These are phyloP conservation scores for Diabrotica undecimpunctata DNA, from an alignment of 1,140 invertebrate genomes.

Conservation along the genomic window DNA sequence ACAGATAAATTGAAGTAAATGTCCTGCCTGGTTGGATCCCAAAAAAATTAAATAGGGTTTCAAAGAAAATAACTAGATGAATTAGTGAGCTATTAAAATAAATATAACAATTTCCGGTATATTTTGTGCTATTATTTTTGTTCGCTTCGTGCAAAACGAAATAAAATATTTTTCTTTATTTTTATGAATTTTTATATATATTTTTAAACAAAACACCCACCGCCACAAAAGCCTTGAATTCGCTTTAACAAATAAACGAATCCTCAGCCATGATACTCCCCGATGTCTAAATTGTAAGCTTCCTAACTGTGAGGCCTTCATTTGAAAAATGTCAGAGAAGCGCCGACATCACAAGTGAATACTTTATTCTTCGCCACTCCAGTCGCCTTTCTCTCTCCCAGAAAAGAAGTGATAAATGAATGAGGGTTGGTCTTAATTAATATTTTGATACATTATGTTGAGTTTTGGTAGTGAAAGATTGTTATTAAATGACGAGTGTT, in stretches of 20 bases:
- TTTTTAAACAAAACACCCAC: too few relatives aligned
- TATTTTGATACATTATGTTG: neutral
- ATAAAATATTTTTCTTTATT: too few relatives aligned
- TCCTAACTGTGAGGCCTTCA: neutral
- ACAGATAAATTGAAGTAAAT: too few relatives aligned
- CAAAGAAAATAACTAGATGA: too few relatives aligned
- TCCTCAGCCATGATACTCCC: neutral
- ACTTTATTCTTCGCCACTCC: neutral
- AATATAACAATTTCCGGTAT: too few relatives aligned
- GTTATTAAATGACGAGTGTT: constrained; percentile 1
- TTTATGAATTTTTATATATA: too few relatives aligned
- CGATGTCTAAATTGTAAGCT: neutral
- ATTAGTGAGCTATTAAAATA: too few relatives aligned
- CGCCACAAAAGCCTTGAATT: too few relatives aligned
- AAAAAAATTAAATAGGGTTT: too few relatives aligned
- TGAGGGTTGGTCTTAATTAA: neutral
- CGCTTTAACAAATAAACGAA: neutral
- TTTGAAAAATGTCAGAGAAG: neutral
- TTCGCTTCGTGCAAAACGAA: too few relatives aligned
- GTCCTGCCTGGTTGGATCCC: too few relatives aligned
- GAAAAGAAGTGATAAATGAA: constrained; percentile 2
- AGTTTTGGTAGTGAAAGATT: neutral
- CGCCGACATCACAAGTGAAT: constrained; percentile 1
- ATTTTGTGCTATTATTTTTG: too few relatives aligned
- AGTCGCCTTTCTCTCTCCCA: neutral